Base-by-base conservation (phyloP, 2,797 vertebrate species). In the Moxostoma hubbsi region DNA sequence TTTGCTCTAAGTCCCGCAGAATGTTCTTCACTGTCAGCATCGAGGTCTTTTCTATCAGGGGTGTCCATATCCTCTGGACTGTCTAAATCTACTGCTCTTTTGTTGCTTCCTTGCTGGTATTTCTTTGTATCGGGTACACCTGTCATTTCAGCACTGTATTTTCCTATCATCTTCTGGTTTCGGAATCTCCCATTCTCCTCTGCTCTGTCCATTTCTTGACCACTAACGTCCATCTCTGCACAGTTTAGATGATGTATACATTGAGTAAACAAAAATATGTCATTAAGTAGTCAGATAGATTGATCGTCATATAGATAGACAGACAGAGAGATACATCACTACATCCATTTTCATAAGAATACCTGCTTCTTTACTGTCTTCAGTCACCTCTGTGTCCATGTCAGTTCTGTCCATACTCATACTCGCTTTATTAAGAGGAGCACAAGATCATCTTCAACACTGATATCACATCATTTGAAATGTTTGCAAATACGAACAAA, bases 121-220 rank as follows among this genome's bases (percentile, higher is more conserved):
- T 67, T 66, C 9, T 59, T 46, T 10, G 5, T 13, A 24, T 66
- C 62, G 51, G 50, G 54, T 36, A 46, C 54, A 36, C 54, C 50
- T 15, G 51, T 43, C 6, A 2, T 9, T 16, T 75, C 57, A 10
- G 51, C 10, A 9, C 49, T 53, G 62, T 70, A 36, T 61, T 13
- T 62, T 58, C 70, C 12, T 10, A 50, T 47, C 15, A 64, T 70
- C 9, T 2, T 74, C n/a, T 72, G 55, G n/a, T 7, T 71, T 24
- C 51, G 59, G 15, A 73, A 54, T 43, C 24, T 68, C 55, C 72
- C 13, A 2, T 24, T 62, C 57, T 74, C 36, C 47, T 11, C 36
- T 43, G 4, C 12, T 64, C 10, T 73, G 15, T 62, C 7, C 18
- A 68, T 79, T 76, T 91, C 90, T 46, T 90, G 9, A 55, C 92